A percentile compares a stretch with the other conserved stretches of the same genome.
Conservation (phyloP, 2,888 invertebrate species). For the Tetranychus piercei region DNA sequence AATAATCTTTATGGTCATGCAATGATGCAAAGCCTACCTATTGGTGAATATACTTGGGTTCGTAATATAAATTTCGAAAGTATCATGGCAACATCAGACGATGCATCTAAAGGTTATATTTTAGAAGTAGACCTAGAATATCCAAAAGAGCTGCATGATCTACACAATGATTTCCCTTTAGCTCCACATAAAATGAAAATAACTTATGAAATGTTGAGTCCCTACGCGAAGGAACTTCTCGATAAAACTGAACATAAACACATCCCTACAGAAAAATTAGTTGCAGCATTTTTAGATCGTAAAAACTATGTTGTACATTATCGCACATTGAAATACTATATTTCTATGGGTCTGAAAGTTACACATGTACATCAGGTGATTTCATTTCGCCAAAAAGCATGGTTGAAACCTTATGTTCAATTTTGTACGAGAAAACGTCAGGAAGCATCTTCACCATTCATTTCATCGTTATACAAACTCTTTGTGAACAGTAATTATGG, state of each 20-base stretch:
- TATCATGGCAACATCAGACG: too few species aligned
- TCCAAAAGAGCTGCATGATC: not conserved
- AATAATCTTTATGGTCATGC: not conserved
- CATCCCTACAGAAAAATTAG: slow-evolving; percentile 15
- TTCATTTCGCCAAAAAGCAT: slow-evolving; percentile 20
- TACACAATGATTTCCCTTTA: not conserved
- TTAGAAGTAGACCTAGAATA: not conserved
- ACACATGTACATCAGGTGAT: not conserved
- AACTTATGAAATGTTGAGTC: not conserved
- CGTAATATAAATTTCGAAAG: not conserved
- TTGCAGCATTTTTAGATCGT: slow-evolving; percentile 22
- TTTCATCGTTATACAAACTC: slow-evolving; percentile 32
- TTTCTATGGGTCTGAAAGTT: not conserved
- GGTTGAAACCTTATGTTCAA: slow-evolving; percentile 25
- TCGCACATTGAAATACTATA: not conserved
- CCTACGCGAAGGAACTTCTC: not conserved
- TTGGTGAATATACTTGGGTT: slow-evolving; percentile 17
- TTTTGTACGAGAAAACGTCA: slow-evolving; percentile 25
- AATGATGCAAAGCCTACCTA: slow-evolving; percentile 16
- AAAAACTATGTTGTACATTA: not conserved
- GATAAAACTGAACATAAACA: not conserved
- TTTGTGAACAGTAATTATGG: slow-evolving; percentile 31
- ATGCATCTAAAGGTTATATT: not conserved
- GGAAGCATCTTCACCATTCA: slow-evolving; percentile 30
- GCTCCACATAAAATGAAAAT: slow-evolving; percentile 6